Percentiles rank a stretch among this genome's conserved stretches.
These are phyloP conservation scores for Parazoanthus darwini DNA, from an alignment of 92 coral and sea anemone genomes.

Conservation along the genomic window DNA sequence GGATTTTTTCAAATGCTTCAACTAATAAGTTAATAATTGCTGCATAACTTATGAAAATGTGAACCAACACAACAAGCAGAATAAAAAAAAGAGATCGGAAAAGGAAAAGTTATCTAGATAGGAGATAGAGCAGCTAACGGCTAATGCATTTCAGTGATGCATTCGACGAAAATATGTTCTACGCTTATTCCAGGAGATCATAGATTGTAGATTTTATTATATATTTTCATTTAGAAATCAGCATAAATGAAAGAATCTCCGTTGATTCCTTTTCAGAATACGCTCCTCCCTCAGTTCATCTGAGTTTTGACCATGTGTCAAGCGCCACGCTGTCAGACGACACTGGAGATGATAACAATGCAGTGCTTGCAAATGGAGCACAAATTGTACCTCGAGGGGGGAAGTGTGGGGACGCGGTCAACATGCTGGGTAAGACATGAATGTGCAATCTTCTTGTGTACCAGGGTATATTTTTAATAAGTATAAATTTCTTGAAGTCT, in stretches of 20 bases:
- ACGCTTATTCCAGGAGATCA: no score
- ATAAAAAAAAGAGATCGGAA: no score
- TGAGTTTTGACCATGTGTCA: slow-evolving; percentile 80
- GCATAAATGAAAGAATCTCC: no score
- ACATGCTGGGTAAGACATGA: slow-evolving; percentile 61
- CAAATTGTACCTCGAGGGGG: slow-evolving; percentile 90
- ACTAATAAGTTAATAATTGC: no score
- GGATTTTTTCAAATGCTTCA: background rate
- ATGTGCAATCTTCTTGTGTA: background rate
- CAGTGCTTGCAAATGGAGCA: slow-evolving; percentile 81
- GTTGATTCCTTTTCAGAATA: slow-evolving; percentile 49
- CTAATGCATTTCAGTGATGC: no score
- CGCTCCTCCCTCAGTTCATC: slow-evolving; percentile 86
- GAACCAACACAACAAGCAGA: no score
- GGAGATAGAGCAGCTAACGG: no score
- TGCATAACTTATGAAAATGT: background rate
- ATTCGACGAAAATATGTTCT: no score
- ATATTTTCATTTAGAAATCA: background rate
- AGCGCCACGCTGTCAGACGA: slow-evolving; percentile 70
- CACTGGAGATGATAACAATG: slow-evolving; percentile 86
- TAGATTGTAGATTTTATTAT: no score
- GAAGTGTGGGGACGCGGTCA: slow-evolving; percentile 86
- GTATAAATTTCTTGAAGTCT: no score
- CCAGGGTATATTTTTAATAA: no score
- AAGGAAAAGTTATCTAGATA: no score